Evolutionary conservation across 2,113 vertebrate species (phyloP), one percentile per base, ranked within the genome.

Genomic region (Petroica traversi): DNA sequence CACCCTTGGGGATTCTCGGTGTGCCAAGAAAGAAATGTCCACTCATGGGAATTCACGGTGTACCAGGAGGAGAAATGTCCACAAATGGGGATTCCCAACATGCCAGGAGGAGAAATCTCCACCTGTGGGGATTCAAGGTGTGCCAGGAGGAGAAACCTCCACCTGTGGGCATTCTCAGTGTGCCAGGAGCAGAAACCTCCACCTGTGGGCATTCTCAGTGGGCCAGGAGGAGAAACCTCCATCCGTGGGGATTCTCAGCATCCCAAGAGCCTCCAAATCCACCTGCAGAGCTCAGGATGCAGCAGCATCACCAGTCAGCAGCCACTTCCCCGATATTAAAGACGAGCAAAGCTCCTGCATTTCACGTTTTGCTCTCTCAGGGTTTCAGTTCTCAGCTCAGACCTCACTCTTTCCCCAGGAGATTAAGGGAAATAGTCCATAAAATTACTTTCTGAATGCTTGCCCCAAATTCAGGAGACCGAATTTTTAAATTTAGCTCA

Each of bases 201-300:
- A 40, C 40, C 13, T 11, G 40, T 13, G 40, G 13, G 14, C 25
- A 51, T 59, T 59, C 34, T 8, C 12, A 15, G 41, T 12, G 41
- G 13, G 41, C 41, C 41, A 41, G 41, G 41, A 41, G 41, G 41
- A 41, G 8, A 18, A 85, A 36, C 23, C 16, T 3, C 49, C 84
- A 54, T 7, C 68, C n/a, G 40, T 0, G 1, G 51, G 66, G 31
- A 36, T 4, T 28, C 4, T 0, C 14, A 3, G 69, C 1, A 1
- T 0, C 17, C n/a, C 63, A 33, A 38, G 8, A 12, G 3, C 69
- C 54, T 82, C 29, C 75, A 9, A 38, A 25, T 5, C 5, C 0
- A 0, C 2, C 81, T 5, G 22, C 57, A 14, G 74, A 45, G 66
- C 74, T 40, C 2, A 0, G 48, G 31, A 18, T 8, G 69, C 69